These are phyloP conservation scores for Mesocricetus auratus DNA, from an alignment of 2,113 vertebrate species.

Conservation along the genomic window DNA sequence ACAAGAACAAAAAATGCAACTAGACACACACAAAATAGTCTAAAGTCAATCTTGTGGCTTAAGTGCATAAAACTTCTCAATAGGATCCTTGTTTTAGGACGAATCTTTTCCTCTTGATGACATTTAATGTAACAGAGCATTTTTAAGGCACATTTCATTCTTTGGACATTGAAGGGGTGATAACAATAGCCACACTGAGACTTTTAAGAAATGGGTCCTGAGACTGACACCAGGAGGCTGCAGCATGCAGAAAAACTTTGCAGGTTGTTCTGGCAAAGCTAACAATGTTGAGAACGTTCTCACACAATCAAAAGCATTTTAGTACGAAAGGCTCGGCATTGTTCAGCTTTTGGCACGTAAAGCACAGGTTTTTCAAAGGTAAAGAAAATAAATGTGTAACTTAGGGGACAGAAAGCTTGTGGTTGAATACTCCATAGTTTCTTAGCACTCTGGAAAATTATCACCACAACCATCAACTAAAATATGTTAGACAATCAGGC, in stretches of 20 bases:
- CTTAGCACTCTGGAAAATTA: constrained; percentile 59
- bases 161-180: not conserved
- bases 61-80: not conserved
- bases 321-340: not conserved
- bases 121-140: not conserved
- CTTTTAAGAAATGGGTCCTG: not conserved
- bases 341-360: constrained; percentile 43
- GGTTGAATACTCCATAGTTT: constrained; percentile 47
- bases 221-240: not conserved
- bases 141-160: constrained; percentile 45
- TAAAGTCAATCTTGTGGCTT: not conserved
- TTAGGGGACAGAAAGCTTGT: constrained; percentile 28
- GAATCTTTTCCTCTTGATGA: constrained; percentile 30
- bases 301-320: constrained; percentile 23
- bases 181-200: not conserved
- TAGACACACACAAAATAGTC: not conserved
- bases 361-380: constrained; percentile 10
- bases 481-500: constrained; percentile 64
- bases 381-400: not conserved
- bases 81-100: not conserved
- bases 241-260: not conserved
- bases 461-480: constrained; percentile 25
- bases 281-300: not conserved
- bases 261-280: not conserved
- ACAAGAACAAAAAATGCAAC: not conserved